These are phyloP conservation scores for Pararge aegeria DNA, from an alignment of 1,140 invertebrate genomes.

Conservation along the genomic window DNA sequence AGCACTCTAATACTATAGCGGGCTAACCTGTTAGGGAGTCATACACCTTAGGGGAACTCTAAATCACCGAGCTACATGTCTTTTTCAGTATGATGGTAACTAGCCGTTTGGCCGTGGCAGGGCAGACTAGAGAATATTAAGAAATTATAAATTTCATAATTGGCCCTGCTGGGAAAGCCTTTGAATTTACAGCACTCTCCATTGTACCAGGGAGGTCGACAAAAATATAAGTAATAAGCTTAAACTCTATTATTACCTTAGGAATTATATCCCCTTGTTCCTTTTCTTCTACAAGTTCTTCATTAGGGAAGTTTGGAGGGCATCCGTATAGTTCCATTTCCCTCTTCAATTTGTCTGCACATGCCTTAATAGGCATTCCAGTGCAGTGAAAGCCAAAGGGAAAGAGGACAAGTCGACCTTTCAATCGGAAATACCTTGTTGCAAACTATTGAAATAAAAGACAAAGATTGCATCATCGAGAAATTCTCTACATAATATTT, in stretches of 20 bases:
- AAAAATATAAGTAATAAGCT: too few species aligned
- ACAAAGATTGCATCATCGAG: neutral
- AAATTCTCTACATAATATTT: neutral
- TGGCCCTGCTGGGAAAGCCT: too few species aligned
- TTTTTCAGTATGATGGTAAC: too few species aligned
- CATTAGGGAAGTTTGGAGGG: conserved; percentile 94
- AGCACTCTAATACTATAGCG: too few species aligned
- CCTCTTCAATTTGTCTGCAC: conserved; percentile 97
- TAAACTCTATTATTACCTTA: conserved; percentile 63
- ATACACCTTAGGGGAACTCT: too few species aligned
- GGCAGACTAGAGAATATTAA: too few species aligned
- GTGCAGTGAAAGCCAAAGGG: conserved; percentile 99
- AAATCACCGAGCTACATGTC: too few species aligned
- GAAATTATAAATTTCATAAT: too few species aligned
- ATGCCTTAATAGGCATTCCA: conserved; percentile 98
- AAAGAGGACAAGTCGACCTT: conserved; percentile 95
- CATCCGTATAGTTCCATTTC: conserved; percentile 96
- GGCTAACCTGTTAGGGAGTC: too few species aligned
- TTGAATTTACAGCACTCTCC: too few species aligned
- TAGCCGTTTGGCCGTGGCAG: too few species aligned
- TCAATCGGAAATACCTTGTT: conserved; percentile 92
- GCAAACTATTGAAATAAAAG: conserved; percentile 86
- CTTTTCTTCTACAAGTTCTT: conserved; percentile 69
- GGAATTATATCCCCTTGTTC: conserved; percentile 83
- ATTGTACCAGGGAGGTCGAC: too few species aligned